These are phyloP conservation scores for Lophius americanus DNA, from an alignment of 2,797 vertebrate genomes.

Conservation along the genomic window DNA sequence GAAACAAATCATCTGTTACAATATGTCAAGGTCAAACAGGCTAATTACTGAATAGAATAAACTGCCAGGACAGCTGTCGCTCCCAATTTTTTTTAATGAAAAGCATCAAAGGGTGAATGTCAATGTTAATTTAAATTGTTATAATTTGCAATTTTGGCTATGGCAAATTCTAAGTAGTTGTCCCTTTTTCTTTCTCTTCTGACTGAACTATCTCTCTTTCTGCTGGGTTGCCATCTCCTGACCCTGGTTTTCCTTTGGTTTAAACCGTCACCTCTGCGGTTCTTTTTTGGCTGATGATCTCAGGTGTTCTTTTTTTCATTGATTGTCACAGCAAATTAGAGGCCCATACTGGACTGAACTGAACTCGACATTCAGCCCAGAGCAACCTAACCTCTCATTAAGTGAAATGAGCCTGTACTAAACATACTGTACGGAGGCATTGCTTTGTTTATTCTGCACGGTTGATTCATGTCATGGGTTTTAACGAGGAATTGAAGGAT, in stretches of 20 bases:
- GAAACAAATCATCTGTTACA: too few species aligned
- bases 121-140: background rate
- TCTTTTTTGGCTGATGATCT: constrained; percentile 59
- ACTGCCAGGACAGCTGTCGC: background rate
- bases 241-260: constrained; percentile 35
- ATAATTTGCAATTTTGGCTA: background rate
- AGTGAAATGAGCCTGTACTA: too few species aligned
- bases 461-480: constrained; percentile 1
- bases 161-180: constrained; percentile 15
- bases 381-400: background rate
- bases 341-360: background rate
- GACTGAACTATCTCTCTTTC: constrained; percentile 10
- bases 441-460: too few species aligned
- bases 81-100: background rate
- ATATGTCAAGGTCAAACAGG: too few species aligned
- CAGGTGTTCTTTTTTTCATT: constrained; percentile 76
- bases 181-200: constrained; percentile 3
- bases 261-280: constrained; percentile 32
- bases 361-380: constrained; percentile 14
- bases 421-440: too few species aligned
- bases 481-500: constrained; percentile 9
- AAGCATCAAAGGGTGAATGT: background rate
- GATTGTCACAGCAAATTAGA: constrained; percentile 66
- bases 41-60: background rate
- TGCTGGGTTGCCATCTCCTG: constrained; percentile 28